A percentile compares a stretch with the other conserved stretches of the same genome.
Conservation (phyloP, 2,888 invertebrate species). For the Lathronympha strigana region DNA sequence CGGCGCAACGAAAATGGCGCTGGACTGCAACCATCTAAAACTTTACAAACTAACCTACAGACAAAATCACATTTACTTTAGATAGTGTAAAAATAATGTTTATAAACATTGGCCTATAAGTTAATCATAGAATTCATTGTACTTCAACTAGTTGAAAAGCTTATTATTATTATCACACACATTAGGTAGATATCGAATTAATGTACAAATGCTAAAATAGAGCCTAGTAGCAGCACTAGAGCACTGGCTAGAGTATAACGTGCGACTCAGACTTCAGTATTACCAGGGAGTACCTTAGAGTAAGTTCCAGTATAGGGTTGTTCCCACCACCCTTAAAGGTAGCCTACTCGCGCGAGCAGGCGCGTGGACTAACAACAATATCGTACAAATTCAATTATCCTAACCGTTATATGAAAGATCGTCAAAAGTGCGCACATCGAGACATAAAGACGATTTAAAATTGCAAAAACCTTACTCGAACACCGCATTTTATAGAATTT, state of each 20-base stretch:
- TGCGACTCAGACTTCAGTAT: conserved; percentile 55
- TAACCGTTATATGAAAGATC: conserved; percentile 27
- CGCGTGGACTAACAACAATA: conserved; percentile 30
- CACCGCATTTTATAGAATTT: conserved; percentile 22
- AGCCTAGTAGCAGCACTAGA: conserved; percentile 55
- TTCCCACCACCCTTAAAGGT: conserved; percentile 49
- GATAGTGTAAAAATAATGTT: conserved; percentile 83
- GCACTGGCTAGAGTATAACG: conserved; percentile 46
- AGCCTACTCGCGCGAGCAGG: conserved; percentile 41
- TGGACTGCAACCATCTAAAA: conserved; percentile 72
- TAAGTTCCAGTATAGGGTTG: conserved; percentile 50
- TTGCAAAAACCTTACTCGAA: conserved; percentile 38
- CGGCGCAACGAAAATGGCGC: conserved; percentile 49
- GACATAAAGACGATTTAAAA: conserved; percentile 38
- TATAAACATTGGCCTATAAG: conserved; percentile 80
- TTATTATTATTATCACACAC: conserved; percentile 83
- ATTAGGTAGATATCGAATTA: conserved; percentile 74
- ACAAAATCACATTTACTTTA: conserved; percentile 78
- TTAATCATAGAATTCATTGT: conserved; percentile 77
- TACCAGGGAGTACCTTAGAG: conserved; percentile 48
- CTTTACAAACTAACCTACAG: conserved; percentile 64
- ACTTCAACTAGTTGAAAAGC: conserved; percentile 81
- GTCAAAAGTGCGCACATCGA: conserved; percentile 45
- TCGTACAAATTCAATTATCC: conserved; percentile 12
- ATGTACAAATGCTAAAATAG: conserved; percentile 75